phyloP scores from a whole-genome alignment of 1,140 invertebrate species.

The Maconellicoccus hirsutus region DNA sequence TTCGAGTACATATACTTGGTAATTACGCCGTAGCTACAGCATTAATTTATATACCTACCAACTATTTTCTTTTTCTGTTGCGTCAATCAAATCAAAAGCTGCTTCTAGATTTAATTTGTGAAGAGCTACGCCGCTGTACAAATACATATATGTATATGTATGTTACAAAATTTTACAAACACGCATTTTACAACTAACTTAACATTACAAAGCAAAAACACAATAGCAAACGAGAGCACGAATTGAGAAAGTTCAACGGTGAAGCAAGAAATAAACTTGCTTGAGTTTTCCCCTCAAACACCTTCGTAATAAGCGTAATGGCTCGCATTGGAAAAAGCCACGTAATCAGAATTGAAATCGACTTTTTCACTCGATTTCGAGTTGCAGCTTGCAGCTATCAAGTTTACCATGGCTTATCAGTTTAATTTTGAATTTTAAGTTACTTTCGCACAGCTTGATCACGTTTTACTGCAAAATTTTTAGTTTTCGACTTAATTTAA shows the following conservation, averaged over 20 bases:
- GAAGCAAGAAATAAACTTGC: slow-evolving; percentile 11
- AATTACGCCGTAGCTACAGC: background rate
- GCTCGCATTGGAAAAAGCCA: too few species aligned
- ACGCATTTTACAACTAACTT: slow-evolving; percentile 15
- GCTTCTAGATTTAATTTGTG: background rate
- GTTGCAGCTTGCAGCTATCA: too few species aligned
- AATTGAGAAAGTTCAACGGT: slow-evolving; percentile 15
- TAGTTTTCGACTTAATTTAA: too few species aligned
- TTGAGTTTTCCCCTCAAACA: background rate
- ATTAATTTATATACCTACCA: background rate
- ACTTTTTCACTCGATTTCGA: too few species aligned
- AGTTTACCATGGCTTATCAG: too few species aligned
- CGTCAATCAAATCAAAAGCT: background rate
- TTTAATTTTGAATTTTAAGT: too few species aligned
- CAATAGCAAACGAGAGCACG: background rate
- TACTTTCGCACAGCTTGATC: too few species aligned
- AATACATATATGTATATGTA: background rate
- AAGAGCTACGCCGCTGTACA: background rate
- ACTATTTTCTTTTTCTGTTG: background rate
- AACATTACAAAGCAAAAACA: slow-evolving; percentile 16
- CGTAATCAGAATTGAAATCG: too few species aligned
- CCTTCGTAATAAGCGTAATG: background rate
- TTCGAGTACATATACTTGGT: background rate
- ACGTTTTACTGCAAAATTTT: too few species aligned
- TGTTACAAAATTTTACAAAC: slow-evolving; percentile 18